Conservation (phyloP, 2,113 vertebrate genomes). For the Chaenocephalus aceratus region DNA sequence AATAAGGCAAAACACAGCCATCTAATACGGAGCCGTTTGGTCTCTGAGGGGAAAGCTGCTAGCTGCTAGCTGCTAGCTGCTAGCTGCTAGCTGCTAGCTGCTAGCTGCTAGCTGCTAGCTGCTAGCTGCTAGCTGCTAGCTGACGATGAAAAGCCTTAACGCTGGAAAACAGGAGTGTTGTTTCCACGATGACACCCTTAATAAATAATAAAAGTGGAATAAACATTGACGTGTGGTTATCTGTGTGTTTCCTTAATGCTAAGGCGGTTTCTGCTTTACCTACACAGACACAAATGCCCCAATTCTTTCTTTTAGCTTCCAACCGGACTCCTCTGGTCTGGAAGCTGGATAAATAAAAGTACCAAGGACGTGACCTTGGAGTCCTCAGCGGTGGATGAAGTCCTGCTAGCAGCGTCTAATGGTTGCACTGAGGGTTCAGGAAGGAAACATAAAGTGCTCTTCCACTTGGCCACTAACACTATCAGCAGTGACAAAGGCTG, state of each 20-base stretch:
- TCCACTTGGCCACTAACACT: background rate
- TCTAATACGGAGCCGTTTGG: background rate
- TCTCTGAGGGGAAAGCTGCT: background rate
- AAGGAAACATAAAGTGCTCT: too few relatives aligned
- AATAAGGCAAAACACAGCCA: background rate
- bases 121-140: background rate
- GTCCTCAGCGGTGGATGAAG: background rate
- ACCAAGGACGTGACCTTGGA: slow-evolving; percentile 29
- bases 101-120: background rate
- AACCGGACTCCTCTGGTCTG: background rate
- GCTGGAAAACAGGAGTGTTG: background rate
- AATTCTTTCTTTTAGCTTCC: background rate
- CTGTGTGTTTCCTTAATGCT: too few relatives aligned
- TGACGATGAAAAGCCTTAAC: background rate
- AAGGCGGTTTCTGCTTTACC: background rate
- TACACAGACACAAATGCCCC: background rate
- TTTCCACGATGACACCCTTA: background rate
- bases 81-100: background rate
- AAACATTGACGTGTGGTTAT: background rate
- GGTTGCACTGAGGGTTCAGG: background rate
- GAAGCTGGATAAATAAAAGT: background rate
- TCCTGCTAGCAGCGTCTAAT: slow-evolving; percentile 11
- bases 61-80: background rate
- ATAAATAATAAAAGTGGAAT: background rate
- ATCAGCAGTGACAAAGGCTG: slow-evolving; percentile 1